Base-by-base conservation (phyloP, 2,113 vertebrate genomes). In the Lichenostomus cassidix region DNA sequence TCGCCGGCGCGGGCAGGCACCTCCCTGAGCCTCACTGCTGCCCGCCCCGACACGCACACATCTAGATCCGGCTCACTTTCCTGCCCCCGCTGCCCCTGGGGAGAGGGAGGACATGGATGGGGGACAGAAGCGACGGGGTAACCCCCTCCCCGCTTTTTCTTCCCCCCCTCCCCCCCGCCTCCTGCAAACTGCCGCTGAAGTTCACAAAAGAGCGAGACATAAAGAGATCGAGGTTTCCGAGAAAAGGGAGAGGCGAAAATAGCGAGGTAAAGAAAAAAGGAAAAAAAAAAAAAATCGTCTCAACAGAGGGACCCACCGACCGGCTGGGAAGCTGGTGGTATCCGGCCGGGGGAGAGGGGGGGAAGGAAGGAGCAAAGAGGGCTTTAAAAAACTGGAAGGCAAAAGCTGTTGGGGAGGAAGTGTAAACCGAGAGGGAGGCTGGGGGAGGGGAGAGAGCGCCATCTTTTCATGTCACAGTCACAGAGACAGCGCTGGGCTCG, bases 381-480 rank as follows among this genome's bases (percentile, higher is more conserved):
- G 76, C 58, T 95, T 96, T 75, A 93, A 92, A 68, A 97, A 94
- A 91, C 89, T 85, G 95, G 91, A 76, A 92, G 88, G 92, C 80
- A 87, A 84, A 92, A 94, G 94, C 91, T 87, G 95, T 73, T 87
- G 90, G 93, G 96, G 85, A 96, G 96, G 98, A 97, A 97, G 98
- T 96, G 97, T 97, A 97, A 98, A 93, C 88, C 93, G 96, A 92
- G 93, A 90, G 96, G 92, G 90, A 96, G 84, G 93, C 94, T 96
- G 96, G 98, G 95, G 94, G 95, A 94, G 93, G 95, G 96, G 98
- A 97, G 97, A 96, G 96, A 89, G 97, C 97, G 98, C 97, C 97
- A 98, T 98, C 97, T 98, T 98, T 98, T 98, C 97, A 97, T 97
- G 97, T 98, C 97, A 97, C 98, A 97, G 94, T 93, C 97, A 96